Evolutionary conservation across 1,140 invertebrate genomes (phyloP), one percentile per base, ranked within the genome.

Genomic region (Apis florea): DNA sequence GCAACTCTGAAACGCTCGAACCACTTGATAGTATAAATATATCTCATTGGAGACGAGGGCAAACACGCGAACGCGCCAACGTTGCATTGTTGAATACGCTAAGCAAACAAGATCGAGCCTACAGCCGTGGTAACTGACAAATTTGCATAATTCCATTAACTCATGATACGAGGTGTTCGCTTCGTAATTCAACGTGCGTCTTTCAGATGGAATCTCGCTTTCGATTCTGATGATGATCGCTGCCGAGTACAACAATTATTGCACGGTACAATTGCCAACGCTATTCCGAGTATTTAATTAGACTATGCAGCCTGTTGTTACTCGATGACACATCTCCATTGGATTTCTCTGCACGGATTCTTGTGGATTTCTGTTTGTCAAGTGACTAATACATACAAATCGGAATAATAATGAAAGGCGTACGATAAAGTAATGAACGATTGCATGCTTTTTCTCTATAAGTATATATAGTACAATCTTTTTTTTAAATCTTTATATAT

Each of bases 21-120:
- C 79, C 88, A 89, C 91, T 91, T 83, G 88, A 91, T 83, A 80
- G 79, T 90, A 90, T 90, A 92, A 91, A 92, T 92, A 92, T 86
- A 91, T 88, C 85, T 80, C 76, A 69, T 82, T 71, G 89, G 83
- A 89, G 87, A 78, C 63, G 84, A 85, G 85, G 85, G 85, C 82
- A 83, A 64, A 87, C 83, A 67, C 83, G 76, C 75, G 79, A 79
- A 77, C 82, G 70, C 59, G 74, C 64, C 67, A 69, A 47, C 63
- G 40, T 66, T 73, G 75, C 67, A 83, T 76, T 79, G 83, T 90
- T 79, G 78, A 56, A 75, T 72, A 70, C 76, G 68, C 53, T 69
- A 83, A 84, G 63, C 76, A 76, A 78, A 81, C 68, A 75, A 74
- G 40, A 75, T 67, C 61, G n/a, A n/a, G 11, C 53, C 49, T 49